Conservation (phyloP, 2,888 invertebrate genomes). For the Hoplodrina blanda region DNA sequence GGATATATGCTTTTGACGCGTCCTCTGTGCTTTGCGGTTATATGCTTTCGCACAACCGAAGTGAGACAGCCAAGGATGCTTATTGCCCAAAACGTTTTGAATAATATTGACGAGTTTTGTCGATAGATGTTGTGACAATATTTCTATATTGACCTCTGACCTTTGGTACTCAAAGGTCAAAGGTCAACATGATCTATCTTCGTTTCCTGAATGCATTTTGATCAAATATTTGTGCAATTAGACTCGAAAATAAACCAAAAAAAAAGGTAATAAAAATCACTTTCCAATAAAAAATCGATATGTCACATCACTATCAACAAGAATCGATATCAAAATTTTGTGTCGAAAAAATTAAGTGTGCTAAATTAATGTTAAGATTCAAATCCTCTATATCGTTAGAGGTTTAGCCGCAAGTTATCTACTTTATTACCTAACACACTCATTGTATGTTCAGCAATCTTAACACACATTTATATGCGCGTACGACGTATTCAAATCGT, state of each 20-base stretch:
- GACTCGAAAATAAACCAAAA: not conserved
- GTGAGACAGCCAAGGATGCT: slow-evolving; percentile 42
- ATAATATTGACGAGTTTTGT: slow-evolving; percentile 36
- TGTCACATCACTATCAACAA: slow-evolving; percentile 17
- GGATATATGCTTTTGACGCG: slow-evolving; percentile 67
- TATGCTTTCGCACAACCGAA: slow-evolving; percentile 69
- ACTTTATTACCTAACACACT: slow-evolving; percentile 64
- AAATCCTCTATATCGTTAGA: slow-evolving; percentile 27
- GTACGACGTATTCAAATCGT: not conserved
- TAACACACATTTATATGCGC: slow-evolving; percentile 19
- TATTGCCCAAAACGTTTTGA: slow-evolving; percentile 23
- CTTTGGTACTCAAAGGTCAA: no score
- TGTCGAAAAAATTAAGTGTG: slow-evolving; percentile 36
- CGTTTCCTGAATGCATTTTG: no score
- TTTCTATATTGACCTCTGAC: no score
- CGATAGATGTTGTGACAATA: slow-evolving; percentile 6
- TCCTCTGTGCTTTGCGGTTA: slow-evolving; percentile 76
- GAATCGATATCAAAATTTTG: slow-evolving; percentile 35
- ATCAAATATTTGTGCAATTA: not conserved
- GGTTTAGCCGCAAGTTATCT: slow-evolving; percentile 46
- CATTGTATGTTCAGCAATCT: slow-evolving; percentile 55
- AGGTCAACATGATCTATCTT: no score
- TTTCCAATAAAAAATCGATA: not conserved
- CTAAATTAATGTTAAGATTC: slow-evolving; percentile 43
- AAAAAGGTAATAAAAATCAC: not conserved